phyloP scores from a whole-genome alignment of 1,140 invertebrate species.

The Oryzaephilus surinamensis region DNA sequence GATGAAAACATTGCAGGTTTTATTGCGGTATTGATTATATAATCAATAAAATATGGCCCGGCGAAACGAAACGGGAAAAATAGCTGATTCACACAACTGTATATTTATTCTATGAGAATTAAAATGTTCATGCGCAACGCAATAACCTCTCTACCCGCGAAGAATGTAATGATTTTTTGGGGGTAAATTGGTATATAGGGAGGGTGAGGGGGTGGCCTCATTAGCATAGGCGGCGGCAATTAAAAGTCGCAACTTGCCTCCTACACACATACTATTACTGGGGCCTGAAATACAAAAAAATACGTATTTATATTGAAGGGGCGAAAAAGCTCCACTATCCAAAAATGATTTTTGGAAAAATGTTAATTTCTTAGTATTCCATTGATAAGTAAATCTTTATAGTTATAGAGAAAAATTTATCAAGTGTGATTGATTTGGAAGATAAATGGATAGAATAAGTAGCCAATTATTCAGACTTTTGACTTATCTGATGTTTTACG shows the following conservation, averaged over 20 bases:
- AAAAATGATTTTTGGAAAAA: too few relatives aligned
- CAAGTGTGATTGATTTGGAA: too few relatives aligned
- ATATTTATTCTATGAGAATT: slow-evolving; percentile 32
- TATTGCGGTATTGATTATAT: slow-evolving; percentile 41
- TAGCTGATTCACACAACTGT: slow-evolving; percentile 33
- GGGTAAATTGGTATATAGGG: slow-evolving; percentile 18
- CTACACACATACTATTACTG: neutral
- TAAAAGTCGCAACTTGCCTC: slow-evolving; percentile 10
- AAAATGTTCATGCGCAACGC: slow-evolving; percentile 35
- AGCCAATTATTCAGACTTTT: too few relatives aligned
- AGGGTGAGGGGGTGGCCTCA: slow-evolving; percentile 21
- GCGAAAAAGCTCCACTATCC: too few relatives aligned
- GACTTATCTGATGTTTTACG: too few relatives aligned
- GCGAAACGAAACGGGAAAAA: slow-evolving; percentile 33
- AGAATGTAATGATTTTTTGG: slow-evolving; percentile 38
- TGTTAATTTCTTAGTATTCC: too few relatives aligned
- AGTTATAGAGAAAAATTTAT: too few relatives aligned
- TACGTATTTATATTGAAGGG: too few relatives aligned
- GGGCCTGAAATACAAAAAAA: too few relatives aligned
- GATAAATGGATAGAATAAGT: too few relatives aligned
- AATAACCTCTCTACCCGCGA: slow-evolving; percentile 29
- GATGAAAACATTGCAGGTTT: slow-evolving; percentile 40
- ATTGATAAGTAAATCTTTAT: too few relatives aligned
- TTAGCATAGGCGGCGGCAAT: slow-evolving; percentile 29
- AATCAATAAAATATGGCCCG: slow-evolving; percentile 40